Evolutionary conservation across 2,113 vertebrate species (phyloP).

Genomic region (Siniperca knerii): DNA sequence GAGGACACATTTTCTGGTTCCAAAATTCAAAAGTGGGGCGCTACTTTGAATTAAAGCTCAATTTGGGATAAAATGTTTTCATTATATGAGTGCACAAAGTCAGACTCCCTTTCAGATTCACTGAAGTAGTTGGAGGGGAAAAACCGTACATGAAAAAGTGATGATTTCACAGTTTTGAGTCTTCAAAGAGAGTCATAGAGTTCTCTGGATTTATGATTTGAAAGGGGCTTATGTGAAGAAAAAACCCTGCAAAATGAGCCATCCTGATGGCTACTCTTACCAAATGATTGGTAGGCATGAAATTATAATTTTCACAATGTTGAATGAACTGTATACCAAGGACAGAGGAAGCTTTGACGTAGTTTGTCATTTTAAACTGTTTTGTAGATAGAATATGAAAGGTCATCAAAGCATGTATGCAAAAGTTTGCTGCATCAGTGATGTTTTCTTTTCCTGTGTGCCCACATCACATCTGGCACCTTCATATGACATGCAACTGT

Average conservation of each 20-base stretch:
- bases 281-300: constrained; percentile 27
- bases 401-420: background rate
- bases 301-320: constrained; percentile 18
- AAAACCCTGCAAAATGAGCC: constrained; percentile 28
- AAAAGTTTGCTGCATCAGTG: background rate
- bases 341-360: background rate
- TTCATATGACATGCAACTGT: background rate
- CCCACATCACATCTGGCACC: background rate
- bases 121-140: constrained; percentile 15
- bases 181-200: constrained; percentile 39
- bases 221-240: constrained; percentile 33
- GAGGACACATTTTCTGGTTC: constrained; percentile 23
- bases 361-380: constrained; percentile 12
- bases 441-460: background rate
- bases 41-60: constrained; percentile 48
- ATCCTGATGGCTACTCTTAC: constrained; percentile 18
- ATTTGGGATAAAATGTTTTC: constrained; percentile 35
- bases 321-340: constrained; percentile 1
- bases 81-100: constrained; percentile 42
- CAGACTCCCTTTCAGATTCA: constrained; percentile 32
- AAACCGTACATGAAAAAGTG: constrained; percentile 40
- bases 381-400: background rate
- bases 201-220: constrained; percentile 38
- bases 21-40: constrained; percentile 22
- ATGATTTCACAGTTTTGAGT: constrained; percentile 59